Conservation (phyloP, 2,888 invertebrate species). For the Eremobia ochroleuca region DNA sequence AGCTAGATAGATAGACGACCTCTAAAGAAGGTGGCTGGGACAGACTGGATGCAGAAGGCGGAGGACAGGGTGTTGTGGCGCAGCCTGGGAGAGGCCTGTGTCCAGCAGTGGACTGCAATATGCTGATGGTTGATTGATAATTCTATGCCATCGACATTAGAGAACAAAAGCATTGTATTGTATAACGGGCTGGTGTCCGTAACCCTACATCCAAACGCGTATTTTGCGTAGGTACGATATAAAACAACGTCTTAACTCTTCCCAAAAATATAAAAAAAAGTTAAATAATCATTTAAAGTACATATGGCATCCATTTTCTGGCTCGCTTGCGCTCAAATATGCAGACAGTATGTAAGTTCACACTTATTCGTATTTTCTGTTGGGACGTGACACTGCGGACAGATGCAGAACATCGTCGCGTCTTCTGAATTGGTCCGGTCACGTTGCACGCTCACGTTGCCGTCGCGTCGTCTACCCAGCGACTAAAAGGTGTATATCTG, state of each 20-base stretch:
- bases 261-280: neutral
- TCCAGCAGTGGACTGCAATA: neutral
- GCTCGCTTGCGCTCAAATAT: slow-evolving; percentile 38
- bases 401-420: slow-evolving; percentile 12
- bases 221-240: neutral
- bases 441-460: slow-evolving; percentile 20
- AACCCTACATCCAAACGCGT: neutral
- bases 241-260: neutral
- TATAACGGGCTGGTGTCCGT: neutral
- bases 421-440: slow-evolving; percentile 29
- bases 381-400: slow-evolving; percentile 43
- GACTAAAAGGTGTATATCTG: slow-evolving; percentile 2
- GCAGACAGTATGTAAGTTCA: slow-evolving; percentile 49
- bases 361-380: slow-evolving; percentile 44
- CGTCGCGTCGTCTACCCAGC: neutral
- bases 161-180: neutral
- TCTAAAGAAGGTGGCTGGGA: too few relatives aligned
- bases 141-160: neutral
- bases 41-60: neutral
- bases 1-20: too few relatives aligned
- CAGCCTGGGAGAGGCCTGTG: neutral
- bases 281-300: neutral
- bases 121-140: neutral
- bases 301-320: slow-evolving; percentile 28
- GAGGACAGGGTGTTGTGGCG: neutral